phyloP scores from a whole-genome alignment of 2,888 invertebrate genomes.

The Campaea margaritaria region DNA sequence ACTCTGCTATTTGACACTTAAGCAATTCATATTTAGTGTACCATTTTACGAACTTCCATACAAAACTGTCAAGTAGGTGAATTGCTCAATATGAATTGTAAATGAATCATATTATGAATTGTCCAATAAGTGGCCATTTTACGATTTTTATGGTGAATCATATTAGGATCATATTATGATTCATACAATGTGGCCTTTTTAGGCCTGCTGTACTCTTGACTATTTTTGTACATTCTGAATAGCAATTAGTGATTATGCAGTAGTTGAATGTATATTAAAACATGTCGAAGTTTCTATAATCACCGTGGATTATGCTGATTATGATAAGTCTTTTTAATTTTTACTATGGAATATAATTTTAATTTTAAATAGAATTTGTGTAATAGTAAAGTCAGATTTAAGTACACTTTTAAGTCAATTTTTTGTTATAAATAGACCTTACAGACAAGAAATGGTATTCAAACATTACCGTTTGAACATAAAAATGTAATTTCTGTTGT shows the following conservation, averaged over 20 bases:
- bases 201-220: slow-evolving; percentile 12
- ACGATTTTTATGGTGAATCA: too few species aligned
- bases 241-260: slow-evolving; percentile 11
- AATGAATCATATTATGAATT: too few species aligned
- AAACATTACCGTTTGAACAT: background rate
- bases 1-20: too few species aligned
- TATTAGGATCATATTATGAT: too few species aligned
- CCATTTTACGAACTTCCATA: too few species aligned
- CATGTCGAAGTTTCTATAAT: slow-evolving; percentile 11
- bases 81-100: too few species aligned
- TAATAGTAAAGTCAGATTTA: slow-evolving; percentile 28
- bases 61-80: too few species aligned
- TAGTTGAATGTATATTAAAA: slow-evolving; percentile 13
- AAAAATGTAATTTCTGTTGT: background rate
- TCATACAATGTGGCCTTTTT: too few species aligned
- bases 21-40: too few species aligned
- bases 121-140: too few species aligned
- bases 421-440: slow-evolving; percentile 6
- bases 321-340: slow-evolving; percentile 15
- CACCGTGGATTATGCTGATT: slow-evolving; percentile 16
- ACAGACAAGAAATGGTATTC: background rate
- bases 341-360: slow-evolving; percentile 16
- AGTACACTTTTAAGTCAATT: slow-evolving; percentile 35
- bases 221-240: slow-evolving; percentile 31
- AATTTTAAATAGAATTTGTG: slow-evolving; percentile 30